Base-by-base conservation (phyloP, 2,888 invertebrate species). In the Halictus ligatus region DNA sequence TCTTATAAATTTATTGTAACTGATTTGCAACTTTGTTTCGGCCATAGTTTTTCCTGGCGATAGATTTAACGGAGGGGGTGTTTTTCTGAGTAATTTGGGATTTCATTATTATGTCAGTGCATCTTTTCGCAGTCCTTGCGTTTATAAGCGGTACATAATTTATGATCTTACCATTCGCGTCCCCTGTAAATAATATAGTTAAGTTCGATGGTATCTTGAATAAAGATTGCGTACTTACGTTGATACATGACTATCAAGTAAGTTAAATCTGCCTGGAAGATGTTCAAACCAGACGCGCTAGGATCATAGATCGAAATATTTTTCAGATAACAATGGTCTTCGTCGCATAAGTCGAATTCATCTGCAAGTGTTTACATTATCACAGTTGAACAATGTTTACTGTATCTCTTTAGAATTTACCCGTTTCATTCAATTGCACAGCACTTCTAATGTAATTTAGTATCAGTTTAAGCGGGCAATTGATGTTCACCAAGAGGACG, bases 391-490 rank as follows among this genome's bases (percentile, higher is more conserved):
- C 50, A 21, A 40, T 2, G 12, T 13, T 40, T 43, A 69, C 15
- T 29, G 13, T 12, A 4, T 43, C 12, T 69, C 43, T 21, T 10
- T 21, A 21, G 29, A 35, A 69, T n/a, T 84, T 79, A 91, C 88
- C 87, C 50, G 80, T 78, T 76, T 87, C 75, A 29, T 91, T 90
- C 54, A 94, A 78, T 75, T 86, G 89, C 69, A 88, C 89, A 81
- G 88, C 81, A 50, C 88, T 80, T 83, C 92, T 92, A 75, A 95
- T 92, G 80, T 95, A 95, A 88, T 95, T 94, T 67, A 94, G 82
- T 88, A 95, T 93, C 69, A 95, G 92, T 84, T 94, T 93, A 13
- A 95, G 89, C 15, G 93, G 93, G 87, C 95, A 95, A 85, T 95
- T 93, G 35, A 95, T 94, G 89, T 95, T 95, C 60, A 95, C 89